Base-by-base conservation (phyloP, 2,888 invertebrate genomes). In the Amphipyra berbera region DNA sequence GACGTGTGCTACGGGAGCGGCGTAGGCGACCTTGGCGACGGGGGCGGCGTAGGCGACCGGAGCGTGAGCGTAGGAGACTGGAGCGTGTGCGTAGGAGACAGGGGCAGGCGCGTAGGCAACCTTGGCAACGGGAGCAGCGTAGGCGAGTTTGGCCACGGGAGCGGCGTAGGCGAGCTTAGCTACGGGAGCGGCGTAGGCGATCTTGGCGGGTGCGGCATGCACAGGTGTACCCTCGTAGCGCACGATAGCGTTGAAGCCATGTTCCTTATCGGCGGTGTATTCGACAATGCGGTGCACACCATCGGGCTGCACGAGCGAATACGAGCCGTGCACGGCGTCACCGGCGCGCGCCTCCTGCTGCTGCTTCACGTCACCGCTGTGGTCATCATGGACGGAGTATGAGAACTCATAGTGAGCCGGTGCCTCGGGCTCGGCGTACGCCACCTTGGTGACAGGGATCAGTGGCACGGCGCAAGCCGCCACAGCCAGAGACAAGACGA, bases 221-320 rank as follows among this genome's bases (percentile, higher is more conserved):
- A 79, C 73, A 33, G 92, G 89, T 30, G 88, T 86, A 9, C 93
- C 93, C 73, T 95, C 93, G 75, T 94, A 93, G 42, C 90, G 90
- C 27, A 95, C 95, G 60, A 86, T 77, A 37, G 95, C 94, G 86
- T 92, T 94, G 88, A 95, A 95, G 40, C 95, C 95, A 80, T 91
- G 81, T 61, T 84, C 88, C 62, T 88, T 88, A 82, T 94, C 93
- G 38, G 93, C 83, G 78, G 91, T 90, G 88, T 95, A 95, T 58
- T 94, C 93, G 6, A 95, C 95, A 61, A 94, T 89, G 68, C 95
- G 91, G 78, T 84, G 89, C 46, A 91, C 88, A 1, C 95, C 95
- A 61, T 95, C 95, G 63, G 94, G 94, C 63, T 95, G 95, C 42
- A 95, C 86, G 14, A 95, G 88, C 1, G 95, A 93, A 88, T 95